These are phyloP conservation scores for Leptinotarsa defecta DNA, from an alignment of 1,140 invertebrate species.

Conservation along the genomic window DNA sequence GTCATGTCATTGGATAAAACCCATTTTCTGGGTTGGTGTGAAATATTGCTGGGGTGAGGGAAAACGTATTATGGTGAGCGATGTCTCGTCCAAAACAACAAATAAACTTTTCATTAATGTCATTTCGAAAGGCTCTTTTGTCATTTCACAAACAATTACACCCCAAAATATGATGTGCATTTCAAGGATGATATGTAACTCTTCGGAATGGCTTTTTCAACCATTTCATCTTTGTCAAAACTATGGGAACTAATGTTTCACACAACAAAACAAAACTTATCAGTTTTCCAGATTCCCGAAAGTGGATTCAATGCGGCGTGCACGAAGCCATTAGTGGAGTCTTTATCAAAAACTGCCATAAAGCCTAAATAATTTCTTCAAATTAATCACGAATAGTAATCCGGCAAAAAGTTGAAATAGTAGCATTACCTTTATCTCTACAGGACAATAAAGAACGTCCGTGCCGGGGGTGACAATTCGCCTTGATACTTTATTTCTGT, in stretches of 20 bases:
- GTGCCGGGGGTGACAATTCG: constrained; percentile 26
- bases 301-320: constrained; percentile 16
- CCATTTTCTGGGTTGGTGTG: no score
- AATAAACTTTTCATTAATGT: no score
- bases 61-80: no score
- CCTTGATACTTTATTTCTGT: constrained; percentile 16
- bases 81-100: no score
- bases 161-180: no score
- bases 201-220: constrained; percentile 6
- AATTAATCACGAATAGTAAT: constrained; percentile 25
- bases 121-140: no score
- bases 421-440: constrained; percentile 27
- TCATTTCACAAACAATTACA: no score
- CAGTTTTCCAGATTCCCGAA: constrained; percentile 15
- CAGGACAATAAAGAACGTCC: constrained; percentile 27
- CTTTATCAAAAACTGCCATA: constrained; percentile 26
- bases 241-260: constrained; percentile 11
- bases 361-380: constrained; percentile 24
- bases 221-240: constrained; percentile 2
- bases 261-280: constrained; percentile 27
- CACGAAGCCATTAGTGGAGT: constrained; percentile 10
- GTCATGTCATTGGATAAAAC: no score
- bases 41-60: no score
- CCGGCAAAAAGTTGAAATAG: constrained; percentile 26
- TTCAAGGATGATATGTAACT: background rate